Conservation (phyloP, 2,888 invertebrate genomes). For the Volucella inanis region DNA sequence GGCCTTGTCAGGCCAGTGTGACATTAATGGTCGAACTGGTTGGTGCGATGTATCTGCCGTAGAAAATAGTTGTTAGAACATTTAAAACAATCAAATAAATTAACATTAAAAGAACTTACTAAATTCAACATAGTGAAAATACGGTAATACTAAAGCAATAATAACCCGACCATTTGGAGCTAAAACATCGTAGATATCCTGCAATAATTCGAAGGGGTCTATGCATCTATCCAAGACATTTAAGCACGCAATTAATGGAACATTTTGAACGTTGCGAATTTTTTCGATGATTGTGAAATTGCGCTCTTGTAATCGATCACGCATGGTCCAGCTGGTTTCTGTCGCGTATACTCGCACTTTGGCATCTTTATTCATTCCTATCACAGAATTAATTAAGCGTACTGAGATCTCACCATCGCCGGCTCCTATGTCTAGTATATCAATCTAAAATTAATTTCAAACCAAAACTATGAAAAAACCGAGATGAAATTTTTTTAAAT, state of each 20-base stretch:
- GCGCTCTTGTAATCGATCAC: slow-evolving; percentile 88
- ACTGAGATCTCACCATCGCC: slow-evolving; percentile 97
- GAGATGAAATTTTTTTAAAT: neutral
- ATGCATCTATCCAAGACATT: slow-evolving; percentile 97
- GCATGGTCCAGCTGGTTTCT: slow-evolving; percentile 96
- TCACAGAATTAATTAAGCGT: slow-evolving; percentile 88
- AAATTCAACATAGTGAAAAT: slow-evolving; percentile 96
- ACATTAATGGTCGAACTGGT: slow-evolving; percentile 81
- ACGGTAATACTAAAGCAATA: slow-evolving; percentile 96
- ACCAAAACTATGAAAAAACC: neutral
- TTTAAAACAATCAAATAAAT: no score
- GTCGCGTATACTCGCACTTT: slow-evolving; percentile 92
- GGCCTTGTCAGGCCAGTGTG: slow-evolving; percentile 86
- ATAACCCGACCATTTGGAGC: slow-evolving; percentile 89
- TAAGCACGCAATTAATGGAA: slow-evolving; percentile 86
- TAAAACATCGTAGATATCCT: slow-evolving; percentile 88
- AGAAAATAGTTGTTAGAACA: slow-evolving; percentile 5
- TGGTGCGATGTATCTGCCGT: slow-evolving; percentile 86
- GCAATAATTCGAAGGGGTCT: slow-evolving; percentile 90
- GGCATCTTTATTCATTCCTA: slow-evolving; percentile 85
- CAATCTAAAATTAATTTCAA: slow-evolving; percentile 79
- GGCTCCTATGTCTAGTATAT: slow-evolving; percentile 94
- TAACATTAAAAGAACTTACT: slow-evolving; percentile 84
- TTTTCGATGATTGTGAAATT: slow-evolving; percentile 81
- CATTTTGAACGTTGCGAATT: slow-evolving; percentile 80